Conservation (phyloP, 2,797 vertebrate species). For the Ispidina lecontei region DNA sequence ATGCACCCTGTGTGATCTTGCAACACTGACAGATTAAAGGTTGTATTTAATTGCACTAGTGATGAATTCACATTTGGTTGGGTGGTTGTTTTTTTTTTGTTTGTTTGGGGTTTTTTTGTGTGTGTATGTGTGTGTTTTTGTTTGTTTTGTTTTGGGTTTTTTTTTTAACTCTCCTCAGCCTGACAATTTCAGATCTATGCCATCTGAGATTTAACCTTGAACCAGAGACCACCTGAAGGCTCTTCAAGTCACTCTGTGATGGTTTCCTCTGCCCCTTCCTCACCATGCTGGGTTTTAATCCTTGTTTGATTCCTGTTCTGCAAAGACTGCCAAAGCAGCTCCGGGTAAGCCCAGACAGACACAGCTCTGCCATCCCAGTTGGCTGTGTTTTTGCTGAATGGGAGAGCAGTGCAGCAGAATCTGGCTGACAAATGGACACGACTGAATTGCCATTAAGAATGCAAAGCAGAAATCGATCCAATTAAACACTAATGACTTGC, state of each 20-base stretch:
- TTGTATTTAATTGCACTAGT: not conserved
- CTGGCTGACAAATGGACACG: not conserved
- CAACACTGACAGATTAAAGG: constrained; percentile 5
- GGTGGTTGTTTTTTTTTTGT: not conserved
- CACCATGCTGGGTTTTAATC: not conserved
- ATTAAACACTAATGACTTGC: constrained; percentile 11
- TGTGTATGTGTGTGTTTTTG: no score
- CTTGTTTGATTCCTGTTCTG: not conserved
- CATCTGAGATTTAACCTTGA: not conserved
- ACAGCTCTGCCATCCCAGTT: rapidly evolving
- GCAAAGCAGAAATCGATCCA: not conserved
- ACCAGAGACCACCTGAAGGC: not conserved
- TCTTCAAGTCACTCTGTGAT: not conserved
- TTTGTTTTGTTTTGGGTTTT: not conserved
- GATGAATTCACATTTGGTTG: not conserved
- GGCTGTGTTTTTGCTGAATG: not conserved
- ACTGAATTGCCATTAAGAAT: not conserved
- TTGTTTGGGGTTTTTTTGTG: not conserved
- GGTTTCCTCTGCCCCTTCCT: not conserved
- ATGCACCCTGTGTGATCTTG: not conserved
- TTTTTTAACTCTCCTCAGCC: not conserved
- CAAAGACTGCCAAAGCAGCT: not conserved
- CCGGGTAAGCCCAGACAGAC: not conserved
- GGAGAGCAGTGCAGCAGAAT: not conserved
- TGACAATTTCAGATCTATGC: not conserved